Base-by-base conservation (phyloP, 2,113 vertebrate genomes). In the Hippocampus abdominalis region DNA sequence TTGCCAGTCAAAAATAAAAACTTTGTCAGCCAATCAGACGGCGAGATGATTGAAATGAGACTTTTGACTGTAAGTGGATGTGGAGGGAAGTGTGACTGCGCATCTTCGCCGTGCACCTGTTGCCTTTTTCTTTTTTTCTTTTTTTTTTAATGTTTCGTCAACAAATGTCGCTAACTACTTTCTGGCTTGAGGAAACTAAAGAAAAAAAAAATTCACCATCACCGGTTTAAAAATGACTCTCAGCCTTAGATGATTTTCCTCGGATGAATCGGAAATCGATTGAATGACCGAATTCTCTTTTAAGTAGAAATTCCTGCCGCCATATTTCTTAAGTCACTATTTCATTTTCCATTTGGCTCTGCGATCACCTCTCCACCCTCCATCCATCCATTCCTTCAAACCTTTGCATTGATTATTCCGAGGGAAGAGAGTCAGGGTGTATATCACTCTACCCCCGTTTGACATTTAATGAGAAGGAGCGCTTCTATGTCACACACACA, bases 71-170 rank as follows among this genome's bases (percentile, higher is more conserved):
- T 80, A 82, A 87, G 83, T 86, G 61, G 78, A 77, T 76, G 74
- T 86, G 85, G 76, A 85, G 76, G 86, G 88, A 86, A 90, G 89
- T 88, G 82, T 77, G 79, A 81, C 72, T 85, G 87, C 77, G 78
- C 75, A 81, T 88, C 80, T 84, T 83, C 76, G 66, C 53, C 56
- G 53, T 88, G 89, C 92, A 93, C 91, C 91, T 92, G 91, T 88
- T 91, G 88, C 87, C 84, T 84, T 90, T 91, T 88, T 84, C 85
- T 80, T 77, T 83, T 89, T 90, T 89, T 82, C n/a, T 29, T 29
- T 36, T 36, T 36, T 36, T 36, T 36, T 36, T 6, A 27, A 27
- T 86, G 81, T 78, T 67, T 70, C 70, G 76, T 64, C 13, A 64
- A 64, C 63, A 46, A 60, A 60, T 60, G 57, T 32, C 27, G 16